Conservation (phyloP, 2,113 vertebrate species). For the Carassius gibelio region DNA sequence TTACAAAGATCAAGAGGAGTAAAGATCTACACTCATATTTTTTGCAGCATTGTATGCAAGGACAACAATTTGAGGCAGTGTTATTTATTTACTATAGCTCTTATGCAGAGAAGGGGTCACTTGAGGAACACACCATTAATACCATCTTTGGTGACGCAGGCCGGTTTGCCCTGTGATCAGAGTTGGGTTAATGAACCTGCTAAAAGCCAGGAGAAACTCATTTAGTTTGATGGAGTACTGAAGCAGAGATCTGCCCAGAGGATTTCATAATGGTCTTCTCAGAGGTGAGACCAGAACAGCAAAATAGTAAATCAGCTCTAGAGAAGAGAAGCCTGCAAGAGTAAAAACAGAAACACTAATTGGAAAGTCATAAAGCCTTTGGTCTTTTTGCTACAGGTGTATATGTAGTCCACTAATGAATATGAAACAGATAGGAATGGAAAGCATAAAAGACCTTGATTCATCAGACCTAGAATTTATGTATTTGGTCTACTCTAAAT, state of each 20-base stretch:
- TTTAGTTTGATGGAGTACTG: slow-evolving; percentile 35
- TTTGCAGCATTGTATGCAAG: background rate
- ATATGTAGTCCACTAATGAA: background rate
- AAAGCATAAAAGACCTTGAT: background rate
- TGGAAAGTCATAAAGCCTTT: background rate
- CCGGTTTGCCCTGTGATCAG: slow-evolving; percentile 3
- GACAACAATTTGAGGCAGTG: background rate
- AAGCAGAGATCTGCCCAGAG: slow-evolving; percentile 11
- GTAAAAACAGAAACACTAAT: background rate
- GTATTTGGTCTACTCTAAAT: background rate
- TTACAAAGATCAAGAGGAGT: background rate
- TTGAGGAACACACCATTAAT: background rate
- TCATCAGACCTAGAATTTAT: background rate
- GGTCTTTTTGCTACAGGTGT: background rate
- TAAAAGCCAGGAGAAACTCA: slow-evolving; percentile 29
- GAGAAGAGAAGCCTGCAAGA: background rate
- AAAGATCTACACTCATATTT: background rate
- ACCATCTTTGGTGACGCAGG: background rate
- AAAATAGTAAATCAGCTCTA: slow-evolving; percentile 12
- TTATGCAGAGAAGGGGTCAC: background rate
- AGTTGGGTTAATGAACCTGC: slow-evolving; percentile 22
- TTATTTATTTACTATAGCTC: background rate
- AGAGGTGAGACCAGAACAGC: background rate
- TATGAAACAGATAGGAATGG: background rate
- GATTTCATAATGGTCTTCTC: slow-evolving; percentile 8